A percentile compares a stretch with the other conserved stretches of the same genome.
Evolutionary conservation across 2,797 vertebrate species (phyloP).

Genomic region (Danio choprae): DNA sequence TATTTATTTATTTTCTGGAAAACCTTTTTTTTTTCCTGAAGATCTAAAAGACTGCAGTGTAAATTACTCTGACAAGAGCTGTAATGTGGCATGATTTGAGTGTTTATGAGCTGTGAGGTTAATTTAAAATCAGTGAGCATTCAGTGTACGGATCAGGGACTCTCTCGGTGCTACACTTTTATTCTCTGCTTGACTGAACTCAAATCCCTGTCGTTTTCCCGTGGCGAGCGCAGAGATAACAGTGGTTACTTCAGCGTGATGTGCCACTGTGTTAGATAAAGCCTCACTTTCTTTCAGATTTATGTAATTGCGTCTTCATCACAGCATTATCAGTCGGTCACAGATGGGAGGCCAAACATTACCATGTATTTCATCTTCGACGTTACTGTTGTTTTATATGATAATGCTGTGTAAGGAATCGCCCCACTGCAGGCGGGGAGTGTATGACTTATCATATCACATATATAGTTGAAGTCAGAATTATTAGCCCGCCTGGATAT

Average conservation of each 20-base stretch:
- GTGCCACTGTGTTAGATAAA: conserved; percentile 5
- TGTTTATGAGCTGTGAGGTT: conserved; percentile 32
- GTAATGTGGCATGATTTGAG: not conserved
- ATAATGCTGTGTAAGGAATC: conserved; percentile 6
- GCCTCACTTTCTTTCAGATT: conserved; percentile 53
- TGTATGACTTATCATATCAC: conserved; percentile 44
- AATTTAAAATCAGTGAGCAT: conserved; percentile 13
- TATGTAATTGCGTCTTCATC: conserved; percentile 58
- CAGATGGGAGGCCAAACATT: conserved; percentile 58
- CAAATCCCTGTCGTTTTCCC: conserved; percentile 33
- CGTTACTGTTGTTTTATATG: conserved; percentile 16
- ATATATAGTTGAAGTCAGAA: too few species aligned
- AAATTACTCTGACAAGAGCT: conserved; percentile 17
- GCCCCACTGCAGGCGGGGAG: not conserved
- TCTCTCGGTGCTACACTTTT: conserved; percentile 12
- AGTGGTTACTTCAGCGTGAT: conserved; percentile 31
- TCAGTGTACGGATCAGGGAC: conserved; percentile 22
- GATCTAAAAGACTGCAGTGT: not conserved
- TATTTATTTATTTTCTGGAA: too few species aligned
- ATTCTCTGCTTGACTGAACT: conserved; percentile 21
- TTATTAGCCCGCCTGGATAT: too few species aligned
- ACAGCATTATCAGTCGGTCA: conserved; percentile 64
- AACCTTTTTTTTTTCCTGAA: not conserved
- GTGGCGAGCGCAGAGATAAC: conserved; percentile 40
- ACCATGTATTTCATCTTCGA: conserved; percentile 39